Conservation (phyloP, 2,113 vertebrate species). For the Semnopithecus entellus region DNA sequence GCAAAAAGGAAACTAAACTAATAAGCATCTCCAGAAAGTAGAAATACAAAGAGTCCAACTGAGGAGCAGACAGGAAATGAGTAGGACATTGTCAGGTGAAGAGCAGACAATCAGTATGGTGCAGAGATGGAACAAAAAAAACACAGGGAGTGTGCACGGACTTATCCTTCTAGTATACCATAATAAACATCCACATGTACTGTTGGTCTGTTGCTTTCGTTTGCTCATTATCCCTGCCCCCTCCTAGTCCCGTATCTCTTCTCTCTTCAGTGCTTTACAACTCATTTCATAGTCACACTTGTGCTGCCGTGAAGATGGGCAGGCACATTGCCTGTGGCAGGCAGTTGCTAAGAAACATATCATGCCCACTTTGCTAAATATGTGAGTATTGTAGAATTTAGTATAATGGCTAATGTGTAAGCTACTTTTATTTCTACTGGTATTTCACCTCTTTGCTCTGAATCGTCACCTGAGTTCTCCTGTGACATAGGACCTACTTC, state of each 20-base stretch:
- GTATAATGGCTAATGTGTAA: neutral
- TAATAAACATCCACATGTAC: neutral
- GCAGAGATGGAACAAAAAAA: neutral
- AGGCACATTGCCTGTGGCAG: neutral
- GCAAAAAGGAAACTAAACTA: neutral
- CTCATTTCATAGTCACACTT: neutral
- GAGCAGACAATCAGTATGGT: fast-evolving
- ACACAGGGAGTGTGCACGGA: fast-evolving
- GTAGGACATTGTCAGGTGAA: neutral
- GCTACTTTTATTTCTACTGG: neutral
- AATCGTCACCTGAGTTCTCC: neutral
- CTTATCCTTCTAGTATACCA: too few relatives aligned
- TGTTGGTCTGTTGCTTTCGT: neutral
- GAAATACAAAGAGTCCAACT: neutral
- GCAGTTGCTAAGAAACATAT: neutral
- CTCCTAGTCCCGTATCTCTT: neutral
- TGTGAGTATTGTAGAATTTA: neutral
- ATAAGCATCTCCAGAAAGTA: neutral
- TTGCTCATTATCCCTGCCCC: neutral
- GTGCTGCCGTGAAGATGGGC: fast-evolving
- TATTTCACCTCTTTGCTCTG: neutral
- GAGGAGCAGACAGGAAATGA: neutral
- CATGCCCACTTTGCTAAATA: neutral
- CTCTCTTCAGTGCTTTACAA: neutral
- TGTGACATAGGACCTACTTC: neutral